Conservation (phyloP, 2,797 vertebrate genomes). For the Helicolenus hilgendorfi region DNA sequence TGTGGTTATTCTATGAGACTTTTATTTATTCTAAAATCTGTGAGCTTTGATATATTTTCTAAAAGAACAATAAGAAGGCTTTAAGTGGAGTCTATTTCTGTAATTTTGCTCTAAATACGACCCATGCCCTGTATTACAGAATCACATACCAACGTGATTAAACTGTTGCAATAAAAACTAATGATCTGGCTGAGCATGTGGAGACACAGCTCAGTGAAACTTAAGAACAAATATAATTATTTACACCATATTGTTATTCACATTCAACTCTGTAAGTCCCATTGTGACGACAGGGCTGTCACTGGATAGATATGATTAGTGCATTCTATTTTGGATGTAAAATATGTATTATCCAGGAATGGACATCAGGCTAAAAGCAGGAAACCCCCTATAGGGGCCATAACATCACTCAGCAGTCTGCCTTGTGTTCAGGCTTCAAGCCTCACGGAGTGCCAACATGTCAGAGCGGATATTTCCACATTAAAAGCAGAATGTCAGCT, state of each 20-base stretch:
- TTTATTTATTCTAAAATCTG: not conserved
- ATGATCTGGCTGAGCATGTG: not conserved
- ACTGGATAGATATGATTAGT: not conserved
- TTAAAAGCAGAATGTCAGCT: conserved; percentile 34
- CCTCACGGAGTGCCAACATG: not conserved
- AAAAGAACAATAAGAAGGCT: not conserved
- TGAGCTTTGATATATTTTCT: not conserved
- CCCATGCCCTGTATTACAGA: not conserved
- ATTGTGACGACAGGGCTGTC: not conserved
- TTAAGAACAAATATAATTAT: not conserved
- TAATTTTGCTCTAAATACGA: not conserved
- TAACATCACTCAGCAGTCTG: conserved; percentile 55
- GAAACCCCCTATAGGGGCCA: conserved; percentile 32
- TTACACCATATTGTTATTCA: not conserved
- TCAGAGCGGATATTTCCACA: conserved; percentile 39
- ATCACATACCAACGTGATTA: conserved; percentile 53
- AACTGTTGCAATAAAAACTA: not conserved
- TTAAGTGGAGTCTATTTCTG: not conserved
- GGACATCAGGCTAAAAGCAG: conserved; percentile 47
- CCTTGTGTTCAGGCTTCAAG: conserved; percentile 15
- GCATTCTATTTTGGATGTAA: conserved; percentile 36
- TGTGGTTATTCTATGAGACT: not conserved
- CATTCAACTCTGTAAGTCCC: not conserved
- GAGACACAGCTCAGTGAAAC: not conserved
- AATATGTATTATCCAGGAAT: conserved; percentile 36